Conservation (phyloP, 2,888 invertebrate species). For the Coleophora flavipennella region DNA sequence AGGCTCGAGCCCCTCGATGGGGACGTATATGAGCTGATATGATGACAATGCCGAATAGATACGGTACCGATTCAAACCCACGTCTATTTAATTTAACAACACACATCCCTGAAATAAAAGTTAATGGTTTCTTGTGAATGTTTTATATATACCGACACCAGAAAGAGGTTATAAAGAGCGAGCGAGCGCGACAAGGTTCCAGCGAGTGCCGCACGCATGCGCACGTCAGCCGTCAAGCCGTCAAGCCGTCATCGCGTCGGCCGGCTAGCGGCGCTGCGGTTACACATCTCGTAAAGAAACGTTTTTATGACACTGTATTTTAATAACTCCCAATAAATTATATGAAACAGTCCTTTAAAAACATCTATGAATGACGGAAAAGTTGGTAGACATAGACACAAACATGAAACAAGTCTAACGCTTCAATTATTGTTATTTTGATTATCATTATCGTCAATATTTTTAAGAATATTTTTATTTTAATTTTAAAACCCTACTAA, state of each 20-base stretch:
- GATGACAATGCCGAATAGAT: no score
- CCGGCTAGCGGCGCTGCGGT: constrained; percentile 17
- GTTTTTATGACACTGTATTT: constrained; percentile 29
- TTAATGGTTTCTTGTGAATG: constrained; percentile 19
- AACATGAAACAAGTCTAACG: not conserved
- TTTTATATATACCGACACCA: not conserved
- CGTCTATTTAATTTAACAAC: no score
- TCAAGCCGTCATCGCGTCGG: constrained; percentile 49
- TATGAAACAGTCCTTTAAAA: constrained; percentile 4
- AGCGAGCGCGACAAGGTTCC: constrained; percentile 47
- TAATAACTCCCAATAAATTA: constrained; percentile 11
- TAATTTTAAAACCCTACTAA: no score
- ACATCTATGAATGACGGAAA: not conserved
- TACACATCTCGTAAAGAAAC: constrained; percentile 40
- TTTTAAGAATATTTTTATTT: no score
- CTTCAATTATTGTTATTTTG: not conserved
- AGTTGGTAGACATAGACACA: not conserved
- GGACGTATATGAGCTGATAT: no score
- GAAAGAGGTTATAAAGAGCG: no score
- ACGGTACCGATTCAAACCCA: no score
- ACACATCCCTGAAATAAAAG: not conserved
- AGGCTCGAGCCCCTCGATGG: no score
- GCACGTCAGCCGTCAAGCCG: no score
- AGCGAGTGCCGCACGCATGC: constrained; percentile 8
- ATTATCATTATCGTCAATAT: no score